Evolutionary conservation across 1,140 invertebrate genomes (phyloP).

Genomic region (Temnothorax nylanderi): DNA sequence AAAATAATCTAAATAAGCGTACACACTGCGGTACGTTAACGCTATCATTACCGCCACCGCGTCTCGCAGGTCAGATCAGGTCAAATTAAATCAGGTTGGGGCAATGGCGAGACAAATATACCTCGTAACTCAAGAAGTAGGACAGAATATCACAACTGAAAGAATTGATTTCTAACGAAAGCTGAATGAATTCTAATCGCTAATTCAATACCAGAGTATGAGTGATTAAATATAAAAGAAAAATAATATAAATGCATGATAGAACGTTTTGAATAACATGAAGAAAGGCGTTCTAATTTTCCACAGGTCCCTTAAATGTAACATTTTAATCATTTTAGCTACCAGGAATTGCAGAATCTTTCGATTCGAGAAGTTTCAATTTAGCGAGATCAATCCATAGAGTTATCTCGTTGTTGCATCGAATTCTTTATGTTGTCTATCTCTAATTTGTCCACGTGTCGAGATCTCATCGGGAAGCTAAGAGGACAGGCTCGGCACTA

Average conservation of each 20-base stretch:
- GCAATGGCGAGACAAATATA: background rate
- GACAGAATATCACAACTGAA: background rate
- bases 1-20: slow-evolving; percentile 53
- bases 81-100: background rate
- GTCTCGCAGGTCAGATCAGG: slow-evolving; percentile 28
- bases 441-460: background rate
- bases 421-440: background rate
- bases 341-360: background rate
- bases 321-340: background rate
- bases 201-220: background rate
- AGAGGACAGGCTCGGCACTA: background rate
- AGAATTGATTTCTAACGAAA: background rate
- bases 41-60: background rate
- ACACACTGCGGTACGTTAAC: background rate
- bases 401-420: background rate
- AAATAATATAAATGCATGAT: background rate
- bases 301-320: no score
- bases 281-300: background rate
- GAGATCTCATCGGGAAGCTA: background rate
- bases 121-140: background rate
- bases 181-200: background rate
- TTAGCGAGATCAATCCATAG: no score
- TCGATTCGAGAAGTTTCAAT: background rate
- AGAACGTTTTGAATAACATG: background rate
- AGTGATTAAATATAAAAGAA: background rate